Evolutionary conservation across 2,888 invertebrate genomes (phyloP), one percentile per base, ranked within the genome.

Genomic region (Sarcophaga rosellei): DNA sequence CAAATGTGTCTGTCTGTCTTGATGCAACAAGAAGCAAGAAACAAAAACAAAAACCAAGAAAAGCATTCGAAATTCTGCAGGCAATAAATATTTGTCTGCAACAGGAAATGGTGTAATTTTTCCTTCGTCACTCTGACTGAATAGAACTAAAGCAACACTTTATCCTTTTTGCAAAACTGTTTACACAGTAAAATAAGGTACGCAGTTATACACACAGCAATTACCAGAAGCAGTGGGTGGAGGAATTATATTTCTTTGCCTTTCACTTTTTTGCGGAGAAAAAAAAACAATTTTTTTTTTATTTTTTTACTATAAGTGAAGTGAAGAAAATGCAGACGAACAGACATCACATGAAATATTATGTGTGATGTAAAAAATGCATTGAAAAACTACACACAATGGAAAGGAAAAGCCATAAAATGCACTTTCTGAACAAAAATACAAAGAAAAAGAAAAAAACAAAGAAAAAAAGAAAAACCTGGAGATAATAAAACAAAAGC

Each of bases 51-150:
- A 53, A 53, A 47, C 4, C 1, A 65, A 20, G 44, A 45, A 47
- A 15, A 20, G 35, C 23, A 74, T 53, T 53, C 20, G 17, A 20
- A 20, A 65, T 20, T 53, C 45, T 5, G 20, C 45, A 69, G n/a
- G 23, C 25, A 47, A 47, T 70, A 70, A 78, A 63, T 57, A 78
- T 53, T 78, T 78, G 63, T 62, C 69, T 25, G 78, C 25, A 62
- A 21, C 62, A 70, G 69, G 61, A 78, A 69, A 78, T 45, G 61
- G 15, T 62, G 53, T 17, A 69, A n/a, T 70, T 57, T 57, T 70
- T 70, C 69, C 25, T 70, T 53, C 25, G 8, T 47, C 69, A 77
- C 20, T 23, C 61, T 44, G 17, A 23, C 11, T 4, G 3, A 53
- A 61, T 21, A 53, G 68, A 68, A 47, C 44, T 21, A 3, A 6